phyloP scores from a whole-genome alignment of 2,113 vertebrate species.

The Pimephales promelas region DNA sequence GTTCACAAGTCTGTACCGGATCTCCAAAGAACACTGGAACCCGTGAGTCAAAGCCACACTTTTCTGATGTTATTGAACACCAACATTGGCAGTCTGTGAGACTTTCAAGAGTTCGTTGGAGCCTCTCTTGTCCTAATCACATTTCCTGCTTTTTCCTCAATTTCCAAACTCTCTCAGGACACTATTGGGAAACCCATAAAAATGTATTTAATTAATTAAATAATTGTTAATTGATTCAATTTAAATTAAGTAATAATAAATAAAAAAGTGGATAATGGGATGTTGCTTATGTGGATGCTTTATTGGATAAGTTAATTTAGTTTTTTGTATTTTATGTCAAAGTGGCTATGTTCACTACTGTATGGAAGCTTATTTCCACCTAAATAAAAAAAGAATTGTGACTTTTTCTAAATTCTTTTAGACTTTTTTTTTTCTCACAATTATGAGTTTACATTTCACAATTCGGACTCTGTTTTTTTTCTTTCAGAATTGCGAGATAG shows the following conservation, averaged over 20 bases:
- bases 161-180: not conserved
- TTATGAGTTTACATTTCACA: too few species aligned
- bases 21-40: conserved; percentile 99
- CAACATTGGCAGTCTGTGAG: not conserved
- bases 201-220: too few species aligned
- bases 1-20: conserved; percentile 98
- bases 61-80: not conserved
- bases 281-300: not conserved
- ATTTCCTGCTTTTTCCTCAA: not conserved
- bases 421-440: too few species aligned
- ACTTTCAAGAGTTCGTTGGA: not conserved
- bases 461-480: too few species aligned
- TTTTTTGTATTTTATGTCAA: not conserved
- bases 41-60: conserved; percentile 80
- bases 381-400: too few species aligned
- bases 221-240: too few species aligned
- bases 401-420: too few species aligned
- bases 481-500: too few species aligned
- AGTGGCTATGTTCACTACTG: not conserved
- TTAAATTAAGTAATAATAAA: not conserved
- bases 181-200: not conserved
- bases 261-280: not conserved
- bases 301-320: not conserved
- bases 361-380: too few species aligned
- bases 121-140: not conserved